Percentiles rank a stretch among this genome's conserved stretches.
phyloP scores from a whole-genome alignment of 2,113 vertebrate species.

The Mungos mungo region DNA sequence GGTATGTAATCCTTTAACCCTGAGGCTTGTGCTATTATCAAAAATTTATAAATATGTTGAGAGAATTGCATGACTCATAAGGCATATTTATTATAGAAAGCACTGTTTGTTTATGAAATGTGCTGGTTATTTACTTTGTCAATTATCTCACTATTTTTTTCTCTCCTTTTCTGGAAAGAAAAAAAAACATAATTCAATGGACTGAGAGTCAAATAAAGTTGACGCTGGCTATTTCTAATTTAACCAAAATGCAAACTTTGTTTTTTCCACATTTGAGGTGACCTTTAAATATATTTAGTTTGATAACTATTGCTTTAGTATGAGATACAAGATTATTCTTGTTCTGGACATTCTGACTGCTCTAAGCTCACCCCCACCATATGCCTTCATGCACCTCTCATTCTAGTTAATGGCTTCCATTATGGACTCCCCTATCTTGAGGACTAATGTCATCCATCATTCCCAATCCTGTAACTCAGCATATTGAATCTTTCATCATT shows the following conservation, averaged over 20 bases:
- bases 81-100: neutral
- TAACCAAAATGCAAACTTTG: neutral
- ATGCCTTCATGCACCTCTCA: neutral
- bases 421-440: neutral
- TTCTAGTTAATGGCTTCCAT: neutral
- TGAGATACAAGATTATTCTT: neutral
- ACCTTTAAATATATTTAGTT: neutral
- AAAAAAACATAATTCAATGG: neutral
- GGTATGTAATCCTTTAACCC: neutral
- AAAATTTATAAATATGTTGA: constrained; percentile 34
- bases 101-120: neutral
- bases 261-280: neutral
- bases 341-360: neutral
- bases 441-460: neutral
- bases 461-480: neutral
- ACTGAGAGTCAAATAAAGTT: neutral
- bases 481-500: neutral
- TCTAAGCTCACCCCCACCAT: neutral
- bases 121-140: neutral
- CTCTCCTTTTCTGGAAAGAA: neutral
- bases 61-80: neutral
- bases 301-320: neutral
- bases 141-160: neutral
- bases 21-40: neutral
- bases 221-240: neutral